Evolutionary conservation across 2,888 invertebrate species (phyloP).

Genomic region (Actias luna): DNA sequence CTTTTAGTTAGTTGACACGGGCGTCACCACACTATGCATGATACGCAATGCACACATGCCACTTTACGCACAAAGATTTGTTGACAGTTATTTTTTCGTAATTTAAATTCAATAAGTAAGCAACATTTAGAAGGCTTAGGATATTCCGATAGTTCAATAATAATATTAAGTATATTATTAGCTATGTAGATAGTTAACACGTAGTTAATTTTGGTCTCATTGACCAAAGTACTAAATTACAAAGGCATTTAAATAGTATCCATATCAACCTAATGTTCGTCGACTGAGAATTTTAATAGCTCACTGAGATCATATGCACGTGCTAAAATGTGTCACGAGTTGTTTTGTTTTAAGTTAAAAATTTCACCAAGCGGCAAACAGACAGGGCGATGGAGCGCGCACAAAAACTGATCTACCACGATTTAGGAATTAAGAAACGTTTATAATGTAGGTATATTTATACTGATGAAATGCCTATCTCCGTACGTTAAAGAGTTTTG

Average conservation of each 20-base stretch:
- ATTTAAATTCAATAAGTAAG: slow-evolving; percentile 21
- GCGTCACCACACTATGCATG: slow-evolving; percentile 27
- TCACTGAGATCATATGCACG: slow-evolving; percentile 26
- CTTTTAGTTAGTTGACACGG: slow-evolving; percentile 43
- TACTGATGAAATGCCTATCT: slow-evolving; percentile 24
- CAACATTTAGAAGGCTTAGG: neutral
- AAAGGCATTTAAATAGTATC: neutral
- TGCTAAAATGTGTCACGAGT: slow-evolving; percentile 48
- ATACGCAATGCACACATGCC: slow-evolving; percentile 22
- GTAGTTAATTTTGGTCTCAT: neutral
- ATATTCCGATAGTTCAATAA: too few species aligned
- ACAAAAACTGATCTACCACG: slow-evolving; percentile 58
- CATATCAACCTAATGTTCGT: neutral
- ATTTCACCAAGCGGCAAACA: slow-evolving; percentile 67
- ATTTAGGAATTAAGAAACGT: slow-evolving; percentile 33
- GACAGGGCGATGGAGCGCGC: slow-evolving; percentile 65
- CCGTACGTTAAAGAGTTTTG: slow-evolving; percentile 14
- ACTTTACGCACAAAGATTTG: slow-evolving; percentile 15
- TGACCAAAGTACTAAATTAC: neutral
- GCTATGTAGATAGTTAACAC: too few species aligned
- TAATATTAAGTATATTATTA: too few species aligned
- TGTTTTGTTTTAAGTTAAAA: slow-evolving; percentile 55
- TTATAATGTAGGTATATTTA: slow-evolving; percentile 21
- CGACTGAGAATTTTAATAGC: neutral
- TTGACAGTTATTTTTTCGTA: slow-evolving; percentile 1